A percentile compares a stretch with the other conserved stretches of the same genome.
Evolutionary conservation across 2,888 invertebrate species (phyloP).

Genomic region (Protophormia terraenovae): DNA sequence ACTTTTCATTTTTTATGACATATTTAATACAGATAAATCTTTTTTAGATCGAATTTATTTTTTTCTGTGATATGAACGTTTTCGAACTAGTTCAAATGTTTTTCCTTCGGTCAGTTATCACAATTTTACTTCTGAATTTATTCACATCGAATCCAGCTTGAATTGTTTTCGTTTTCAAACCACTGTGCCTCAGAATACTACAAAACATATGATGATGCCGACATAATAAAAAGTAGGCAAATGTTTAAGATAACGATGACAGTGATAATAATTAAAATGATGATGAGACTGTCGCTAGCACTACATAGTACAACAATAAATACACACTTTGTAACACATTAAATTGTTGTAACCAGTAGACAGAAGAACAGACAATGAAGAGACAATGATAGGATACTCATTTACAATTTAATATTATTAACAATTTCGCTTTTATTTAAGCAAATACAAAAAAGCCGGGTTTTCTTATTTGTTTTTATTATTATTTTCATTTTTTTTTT

Average conservation of each 20-base stretch:
- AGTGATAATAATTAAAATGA: conserved; percentile 25
- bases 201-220: no score
- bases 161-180: no score
- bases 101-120: no score
- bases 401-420: not conserved
- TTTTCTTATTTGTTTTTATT: not conserved
- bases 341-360: not conserved
- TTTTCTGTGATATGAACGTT: no score
- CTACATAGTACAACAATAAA: not conserved
- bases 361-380: not conserved
- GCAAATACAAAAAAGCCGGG: conserved; percentile 33
- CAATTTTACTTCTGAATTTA: no score
- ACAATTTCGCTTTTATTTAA: conserved; percentile 29
- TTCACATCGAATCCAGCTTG: no score
- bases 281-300: conserved; percentile 18
- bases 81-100: no score
- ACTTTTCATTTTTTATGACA: no score
- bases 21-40: no score
- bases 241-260: conserved; percentile 33
- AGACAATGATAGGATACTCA: not conserved
- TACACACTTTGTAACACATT: not conserved
- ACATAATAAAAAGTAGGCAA: conserved; percentile 34
- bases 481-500: not conserved
- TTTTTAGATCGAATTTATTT: no score
- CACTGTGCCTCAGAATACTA: conserved; percentile 9